Evolutionary conservation across 2,888 invertebrate genomes (phyloP).

Genomic region (Antheraea yamamai): DNA sequence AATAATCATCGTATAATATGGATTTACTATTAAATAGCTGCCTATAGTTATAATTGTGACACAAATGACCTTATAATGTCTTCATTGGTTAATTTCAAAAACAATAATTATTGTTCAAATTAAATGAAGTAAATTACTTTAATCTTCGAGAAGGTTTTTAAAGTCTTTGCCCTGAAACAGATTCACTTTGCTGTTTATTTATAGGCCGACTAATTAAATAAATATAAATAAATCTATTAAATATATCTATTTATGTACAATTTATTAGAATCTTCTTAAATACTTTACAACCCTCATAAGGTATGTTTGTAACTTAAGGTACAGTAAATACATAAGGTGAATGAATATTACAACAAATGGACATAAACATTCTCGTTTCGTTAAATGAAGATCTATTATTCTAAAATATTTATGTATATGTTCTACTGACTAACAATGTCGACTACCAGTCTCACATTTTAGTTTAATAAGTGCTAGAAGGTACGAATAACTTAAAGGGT

Average conservation of each 20-base stretch:
- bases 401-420: constrained; percentile 77
- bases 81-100: constrained; percentile 43
- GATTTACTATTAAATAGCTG: constrained; percentile 60
- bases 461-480: constrained; percentile 79
- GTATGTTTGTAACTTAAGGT: constrained; percentile 66
- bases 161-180: constrained; percentile 27
- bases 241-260: constrained; percentile 70
- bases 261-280: constrained; percentile 60
- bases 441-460: constrained; percentile 83
- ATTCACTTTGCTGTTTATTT: constrained; percentile 44
- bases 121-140: constrained; percentile 10
- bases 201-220: constrained; percentile 71
- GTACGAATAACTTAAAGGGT: constrained; percentile 73
- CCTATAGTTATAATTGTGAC: constrained; percentile 61
- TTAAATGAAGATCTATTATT: constrained; percentile 71
- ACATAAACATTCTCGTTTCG: constrained; percentile 65
- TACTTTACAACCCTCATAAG: constrained; percentile 72
- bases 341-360: constrained; percentile 68
- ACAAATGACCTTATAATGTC: constrained; percentile 38
- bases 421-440: constrained; percentile 80
- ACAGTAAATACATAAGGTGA: constrained; percentile 63
- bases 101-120: constrained; percentile 19
- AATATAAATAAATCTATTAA: constrained; percentile 58
- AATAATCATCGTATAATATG: constrained; percentile 41
- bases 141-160: constrained; percentile 8